Evolutionary conservation across 2,797 vertebrate genomes (phyloP).

Genomic region (Toxotes lorentzi): DNA sequence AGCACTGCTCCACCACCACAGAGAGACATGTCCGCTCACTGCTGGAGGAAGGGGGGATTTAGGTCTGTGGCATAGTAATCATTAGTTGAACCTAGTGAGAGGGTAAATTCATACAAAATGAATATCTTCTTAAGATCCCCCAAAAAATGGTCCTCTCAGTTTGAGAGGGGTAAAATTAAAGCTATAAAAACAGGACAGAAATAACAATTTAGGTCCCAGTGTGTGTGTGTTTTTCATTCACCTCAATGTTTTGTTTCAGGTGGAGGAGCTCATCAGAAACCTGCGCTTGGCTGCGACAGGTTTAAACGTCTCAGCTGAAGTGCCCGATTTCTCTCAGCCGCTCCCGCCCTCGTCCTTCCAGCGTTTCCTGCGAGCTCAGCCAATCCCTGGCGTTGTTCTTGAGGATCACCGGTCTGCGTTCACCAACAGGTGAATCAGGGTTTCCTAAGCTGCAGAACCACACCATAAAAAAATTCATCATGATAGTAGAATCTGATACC

Average conservation of each 20-base stretch:
- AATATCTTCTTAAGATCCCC: too few species aligned
- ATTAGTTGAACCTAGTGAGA: too few species aligned
- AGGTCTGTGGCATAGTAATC: neutral
- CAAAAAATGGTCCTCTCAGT: too few species aligned
- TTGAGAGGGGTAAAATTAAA: neutral
- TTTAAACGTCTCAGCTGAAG: constrained; percentile 71
- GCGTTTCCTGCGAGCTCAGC: constrained; percentile 89
- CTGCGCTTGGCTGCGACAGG: constrained; percentile 44
- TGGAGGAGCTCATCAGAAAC: constrained; percentile 74
- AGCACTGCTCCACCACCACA: neutral
- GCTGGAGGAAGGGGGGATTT: neutral
- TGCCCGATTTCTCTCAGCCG: constrained; percentile 80
- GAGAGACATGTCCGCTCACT: neutral
- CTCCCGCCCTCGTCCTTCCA: constrained; percentile 96
- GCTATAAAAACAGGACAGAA: neutral
- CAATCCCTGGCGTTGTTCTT: constrained; percentile 91
- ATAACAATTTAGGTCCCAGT: too few species aligned
- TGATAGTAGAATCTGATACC: neutral
- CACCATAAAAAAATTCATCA: rapidly evolving
- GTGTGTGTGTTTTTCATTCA: neutral
- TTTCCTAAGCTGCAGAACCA: neutral
- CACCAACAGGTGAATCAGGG: constrained; percentile 85
- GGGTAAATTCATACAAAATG: too few species aligned
- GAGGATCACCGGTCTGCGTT: constrained; percentile 87
- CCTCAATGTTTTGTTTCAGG: constrained; percentile 75